Evolutionary conservation across 2,888 invertebrate genomes (phyloP).

Genomic region (Lagria hirta): DNA sequence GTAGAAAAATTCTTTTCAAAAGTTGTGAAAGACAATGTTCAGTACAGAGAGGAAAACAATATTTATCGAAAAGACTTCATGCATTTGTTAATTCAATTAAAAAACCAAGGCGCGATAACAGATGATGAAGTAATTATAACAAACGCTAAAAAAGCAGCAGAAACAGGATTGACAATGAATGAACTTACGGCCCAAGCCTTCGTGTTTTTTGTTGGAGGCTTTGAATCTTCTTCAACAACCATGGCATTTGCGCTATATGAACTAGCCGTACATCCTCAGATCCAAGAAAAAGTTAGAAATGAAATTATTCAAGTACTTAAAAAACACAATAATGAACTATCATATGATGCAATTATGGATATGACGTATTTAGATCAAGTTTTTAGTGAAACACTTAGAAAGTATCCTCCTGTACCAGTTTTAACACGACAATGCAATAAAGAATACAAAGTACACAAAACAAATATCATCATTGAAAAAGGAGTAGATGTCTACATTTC

Average conservation of each 20-base stretch:
- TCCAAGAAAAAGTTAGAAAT: conserved; percentile 14
- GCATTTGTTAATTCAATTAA: conserved; percentile 56
- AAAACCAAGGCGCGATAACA: conserved; percentile 45
- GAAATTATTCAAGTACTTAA: conserved; percentile 13
- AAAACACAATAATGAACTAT: conserved; percentile 8
- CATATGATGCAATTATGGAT: conserved; percentile 16
- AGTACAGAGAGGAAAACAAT: conserved; percentile 53
- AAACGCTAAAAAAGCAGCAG: not conserved
- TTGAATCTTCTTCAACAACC: conserved; percentile 22
- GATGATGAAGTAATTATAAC: conserved; percentile 25
- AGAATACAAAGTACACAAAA: conserved; percentile 39
- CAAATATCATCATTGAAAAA: conserved; percentile 39
- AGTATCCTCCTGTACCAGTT: conserved; percentile 41
- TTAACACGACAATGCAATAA: conserved; percentile 31
- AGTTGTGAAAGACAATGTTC: conserved; percentile 51
- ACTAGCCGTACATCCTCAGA: conserved; percentile 12
- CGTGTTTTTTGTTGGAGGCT: conserved; percentile 31
- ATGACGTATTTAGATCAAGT: conserved; percentile 49
- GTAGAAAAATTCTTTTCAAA: conserved; percentile 53
- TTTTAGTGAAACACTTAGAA: conserved; percentile 47
- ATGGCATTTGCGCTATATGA: conserved; percentile 21
- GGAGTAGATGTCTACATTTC: conserved; percentile 41
- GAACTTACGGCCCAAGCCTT: conserved; percentile 27
- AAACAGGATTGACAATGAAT: conserved; percentile 11
- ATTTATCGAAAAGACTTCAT: conserved; percentile 58